A percentile compares a stretch with the other conserved stretches of the same genome.
phyloP scores from a whole-genome alignment of 2,888 invertebrate genomes.

The Heliconius cydno region DNA sequence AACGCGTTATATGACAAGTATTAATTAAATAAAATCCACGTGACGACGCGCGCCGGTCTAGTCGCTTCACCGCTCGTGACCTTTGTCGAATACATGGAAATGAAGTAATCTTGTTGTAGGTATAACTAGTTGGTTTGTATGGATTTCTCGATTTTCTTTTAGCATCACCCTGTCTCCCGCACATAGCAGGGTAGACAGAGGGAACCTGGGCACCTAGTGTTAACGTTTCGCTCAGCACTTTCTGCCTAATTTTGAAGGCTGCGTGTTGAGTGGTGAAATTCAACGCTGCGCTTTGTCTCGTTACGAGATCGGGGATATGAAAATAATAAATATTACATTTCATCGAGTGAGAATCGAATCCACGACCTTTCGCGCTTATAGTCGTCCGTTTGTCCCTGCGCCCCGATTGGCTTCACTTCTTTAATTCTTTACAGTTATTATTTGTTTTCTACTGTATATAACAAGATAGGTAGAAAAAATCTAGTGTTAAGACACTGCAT shows the following conservation, averaged over 20 bases:
- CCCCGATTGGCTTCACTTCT: neutral
- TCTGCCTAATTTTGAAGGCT: no score
- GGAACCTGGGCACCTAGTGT: no score
- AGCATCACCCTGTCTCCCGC: no score
- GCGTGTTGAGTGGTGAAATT: no score
- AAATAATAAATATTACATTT: neutral
- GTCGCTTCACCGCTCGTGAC: conserved; percentile 89
- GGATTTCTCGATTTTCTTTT: conserved; percentile 71
- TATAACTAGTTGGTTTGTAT: neutral
- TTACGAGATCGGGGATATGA: neutral
- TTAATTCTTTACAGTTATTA: no score
- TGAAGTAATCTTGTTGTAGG: conserved; percentile 83
- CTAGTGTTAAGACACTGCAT: no score
- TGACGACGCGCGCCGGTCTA: conserved; percentile 84
- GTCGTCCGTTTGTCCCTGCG: neutral
- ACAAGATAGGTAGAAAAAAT: no score
- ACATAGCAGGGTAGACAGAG: no score
- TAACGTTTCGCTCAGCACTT: no score
- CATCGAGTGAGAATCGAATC: neutral
- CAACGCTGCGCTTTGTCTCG: no score
- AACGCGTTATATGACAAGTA: conserved; percentile 8
- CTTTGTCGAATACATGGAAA: conserved; percentile 88
- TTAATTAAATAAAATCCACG: conserved; percentile 69
- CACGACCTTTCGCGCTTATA: neutral
- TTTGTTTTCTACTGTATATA: no score